Percentiles rank a stretch among this genome's conserved stretches.
These are phyloP conservation scores for Cottoperca gobio DNA, from an alignment of 2,797 vertebrate genomes.

Conservation along the genomic window DNA sequence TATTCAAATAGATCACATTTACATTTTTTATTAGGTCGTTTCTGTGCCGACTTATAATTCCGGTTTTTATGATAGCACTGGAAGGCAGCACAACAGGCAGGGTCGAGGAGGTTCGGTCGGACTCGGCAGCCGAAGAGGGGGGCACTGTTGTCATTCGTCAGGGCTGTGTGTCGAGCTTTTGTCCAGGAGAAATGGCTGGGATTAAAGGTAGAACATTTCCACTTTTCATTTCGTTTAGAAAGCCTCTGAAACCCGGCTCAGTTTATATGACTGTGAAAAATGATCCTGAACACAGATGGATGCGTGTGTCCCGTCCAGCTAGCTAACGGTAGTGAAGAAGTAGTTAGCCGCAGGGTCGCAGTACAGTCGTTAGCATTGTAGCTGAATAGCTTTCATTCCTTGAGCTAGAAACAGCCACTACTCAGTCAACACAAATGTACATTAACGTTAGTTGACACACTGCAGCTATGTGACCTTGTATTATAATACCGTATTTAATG, in stretches of 20 bases:
- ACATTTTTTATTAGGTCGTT: too few relatives aligned
- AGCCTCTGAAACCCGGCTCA: not conserved
- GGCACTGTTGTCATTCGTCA: slow-evolving; percentile 69
- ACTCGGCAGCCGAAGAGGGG: slow-evolving; percentile 38
- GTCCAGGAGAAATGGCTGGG: slow-evolving; percentile 82
- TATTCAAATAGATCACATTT: too few relatives aligned
- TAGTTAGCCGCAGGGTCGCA: slow-evolving; percentile 55
- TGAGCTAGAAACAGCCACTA: not conserved
- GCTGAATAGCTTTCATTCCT: slow-evolving; percentile 1
- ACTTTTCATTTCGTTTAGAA: rapidly evolving
- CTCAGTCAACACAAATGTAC: not conserved
- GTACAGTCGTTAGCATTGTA: slow-evolving; percentile 46
- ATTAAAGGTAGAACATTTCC: slow-evolving; percentile 79
- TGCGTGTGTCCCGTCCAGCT: slow-evolving; percentile 9
- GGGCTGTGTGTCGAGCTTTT: slow-evolving; percentile 70
- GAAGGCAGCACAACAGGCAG: slow-evolving; percentile 38
- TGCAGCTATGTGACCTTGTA: rapidly evolving
- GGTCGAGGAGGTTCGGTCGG: slow-evolving; percentile 5
- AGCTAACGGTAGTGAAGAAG: slow-evolving; percentile 33
- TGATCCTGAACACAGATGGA: not conserved
- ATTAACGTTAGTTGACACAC: not conserved
- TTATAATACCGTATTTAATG: not conserved
- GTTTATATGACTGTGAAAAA: not conserved
- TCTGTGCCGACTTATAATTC: too few relatives aligned
- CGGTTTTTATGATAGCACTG: rapidly evolving